These are phyloP conservation scores for Hymenopus coronatus DNA, from an alignment of 2,888 invertebrate genomes.

Conservation along the genomic window DNA sequence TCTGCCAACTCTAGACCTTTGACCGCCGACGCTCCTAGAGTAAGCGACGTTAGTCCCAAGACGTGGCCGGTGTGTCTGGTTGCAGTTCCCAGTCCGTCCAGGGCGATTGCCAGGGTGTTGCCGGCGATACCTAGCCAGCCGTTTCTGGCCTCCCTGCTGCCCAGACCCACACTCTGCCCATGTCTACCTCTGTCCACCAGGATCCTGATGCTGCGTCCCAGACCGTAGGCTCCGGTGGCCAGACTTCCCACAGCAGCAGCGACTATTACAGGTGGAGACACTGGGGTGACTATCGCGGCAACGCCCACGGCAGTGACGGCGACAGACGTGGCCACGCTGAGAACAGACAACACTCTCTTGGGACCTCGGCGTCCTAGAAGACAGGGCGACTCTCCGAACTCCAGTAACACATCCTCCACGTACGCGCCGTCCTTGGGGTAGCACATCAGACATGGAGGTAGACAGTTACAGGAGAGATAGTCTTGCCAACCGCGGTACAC, in stretches of 20 bases:
- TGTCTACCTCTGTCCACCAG: conserved; percentile 20
- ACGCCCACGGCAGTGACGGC: conserved; percentile 7
- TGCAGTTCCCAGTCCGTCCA: background rate
- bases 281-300: conserved; percentile 10
- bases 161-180: conserved; percentile 15
- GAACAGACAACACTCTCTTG: background rate
- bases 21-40: background rate
- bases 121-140: conserved; percentile 5
- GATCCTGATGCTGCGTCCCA: background rate
- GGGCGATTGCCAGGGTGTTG: background rate
- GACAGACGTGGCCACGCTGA: conserved; percentile 4
- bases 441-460: conserved; percentile 13
- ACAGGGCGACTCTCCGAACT: conserved; percentile 5
- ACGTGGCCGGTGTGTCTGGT: background rate
- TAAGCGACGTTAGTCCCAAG: background rate
- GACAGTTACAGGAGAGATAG: conserved; percentile 3
- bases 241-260: conserved; percentile 10
- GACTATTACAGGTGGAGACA: background rate
- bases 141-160: background rate
- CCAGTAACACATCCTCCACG: background rate
- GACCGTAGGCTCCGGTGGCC: conserved; percentile 9
- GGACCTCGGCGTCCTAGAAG: background rate
- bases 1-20: conserved; percentile 14
- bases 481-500: conserved; percentile 19
- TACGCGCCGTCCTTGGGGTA: conserved; percentile 20